Evolutionary conservation across 2,888 invertebrate species (phyloP), one percentile per base, ranked within the genome.

Genomic region (Amblyteles armatorius): DNA sequence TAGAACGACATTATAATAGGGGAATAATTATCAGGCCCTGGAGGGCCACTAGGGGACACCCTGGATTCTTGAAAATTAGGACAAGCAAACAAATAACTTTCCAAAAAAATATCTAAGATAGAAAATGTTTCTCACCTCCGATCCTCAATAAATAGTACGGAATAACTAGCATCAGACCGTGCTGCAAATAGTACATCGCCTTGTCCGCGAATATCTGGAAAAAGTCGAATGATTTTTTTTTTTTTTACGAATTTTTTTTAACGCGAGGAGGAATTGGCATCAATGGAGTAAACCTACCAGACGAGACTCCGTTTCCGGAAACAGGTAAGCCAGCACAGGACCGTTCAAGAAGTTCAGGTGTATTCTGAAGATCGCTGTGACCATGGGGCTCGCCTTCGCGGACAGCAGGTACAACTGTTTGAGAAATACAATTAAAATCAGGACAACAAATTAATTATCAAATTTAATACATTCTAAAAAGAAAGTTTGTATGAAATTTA

Each of bases 311-410:
- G 98, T 97, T 94, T 99, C 99, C 83, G 99, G 99, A 94, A 99
- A 99, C 86, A 98, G 92, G 92, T 98, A 97, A 83, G 99, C 99
- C 91, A 99, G 95, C 83, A 99, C 95, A 78, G 99, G 98, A 87
- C 99, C 99, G 94, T 99, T 98, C 91, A 99, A 95, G 93, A 98
- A 97, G 94, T 98, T 98, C 94, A 99, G 95, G 94, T 99, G 98
- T 93, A 99, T 96, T 91, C 99, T 96, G 95, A 98, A 99, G 86
- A 98, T 94, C 78, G 96, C 96, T 79, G 97, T 98, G 22, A 97
- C 97, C 87, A 95, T 95, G 94, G 96, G 97, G 93, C 97, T 97
- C 71, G 98, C 98, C 90, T 97, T 97, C 67, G 98, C 97, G 80
- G 97, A 97, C 93, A 99, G 94, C 91, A 99, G 95, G 94, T 97